Evolutionary conservation across 2,888 invertebrate genomes (phyloP).

Genomic region (Anticlea derivata): DNA sequence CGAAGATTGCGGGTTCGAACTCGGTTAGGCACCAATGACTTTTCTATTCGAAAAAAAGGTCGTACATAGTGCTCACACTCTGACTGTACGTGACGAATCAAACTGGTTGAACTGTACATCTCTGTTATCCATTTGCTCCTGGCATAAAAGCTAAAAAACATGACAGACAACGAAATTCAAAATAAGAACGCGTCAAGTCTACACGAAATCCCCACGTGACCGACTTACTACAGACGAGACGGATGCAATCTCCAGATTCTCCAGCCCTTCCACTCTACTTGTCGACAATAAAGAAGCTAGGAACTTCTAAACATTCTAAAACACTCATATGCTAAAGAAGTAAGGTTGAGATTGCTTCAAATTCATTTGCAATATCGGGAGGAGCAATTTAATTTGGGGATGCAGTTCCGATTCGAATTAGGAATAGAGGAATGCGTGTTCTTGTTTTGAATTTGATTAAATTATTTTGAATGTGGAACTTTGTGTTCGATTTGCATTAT

Average conservation of each 20-base stretch:
- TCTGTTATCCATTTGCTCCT: background rate
- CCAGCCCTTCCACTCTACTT: slow-evolving; percentile 31
- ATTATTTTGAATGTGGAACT: background rate
- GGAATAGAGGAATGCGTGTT: slow-evolving; percentile 36
- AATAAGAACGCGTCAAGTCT: slow-evolving; percentile 14
- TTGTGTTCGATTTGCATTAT: background rate
- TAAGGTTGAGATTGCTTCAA: slow-evolving; percentile 12
- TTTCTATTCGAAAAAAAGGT: too few relatives aligned
- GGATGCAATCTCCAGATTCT: slow-evolving; percentile 29
- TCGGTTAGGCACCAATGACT: too few relatives aligned
- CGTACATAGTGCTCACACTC: too few relatives aligned
- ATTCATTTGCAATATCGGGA: background rate
- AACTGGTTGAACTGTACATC: too few relatives aligned
- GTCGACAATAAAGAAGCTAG: slow-evolving; percentile 22
- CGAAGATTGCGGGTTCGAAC: too few relatives aligned
- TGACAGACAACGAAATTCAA: slow-evolving; percentile 1
- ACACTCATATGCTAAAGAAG: background rate
- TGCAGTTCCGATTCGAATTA: slow-evolving; percentile 25
- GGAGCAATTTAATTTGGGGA: slow-evolving; percentile 22
- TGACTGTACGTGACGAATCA: too few relatives aligned
- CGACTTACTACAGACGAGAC: slow-evolving; percentile 22
- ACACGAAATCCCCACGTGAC: slow-evolving; percentile 23
- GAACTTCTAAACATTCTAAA: background rate
- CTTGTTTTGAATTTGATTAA: slow-evolving; percentile 10
- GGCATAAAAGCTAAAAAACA: background rate